Base-by-base conservation (phyloP, 2,113 vertebrate genomes). In the Phasianus colchicus region DNA sequence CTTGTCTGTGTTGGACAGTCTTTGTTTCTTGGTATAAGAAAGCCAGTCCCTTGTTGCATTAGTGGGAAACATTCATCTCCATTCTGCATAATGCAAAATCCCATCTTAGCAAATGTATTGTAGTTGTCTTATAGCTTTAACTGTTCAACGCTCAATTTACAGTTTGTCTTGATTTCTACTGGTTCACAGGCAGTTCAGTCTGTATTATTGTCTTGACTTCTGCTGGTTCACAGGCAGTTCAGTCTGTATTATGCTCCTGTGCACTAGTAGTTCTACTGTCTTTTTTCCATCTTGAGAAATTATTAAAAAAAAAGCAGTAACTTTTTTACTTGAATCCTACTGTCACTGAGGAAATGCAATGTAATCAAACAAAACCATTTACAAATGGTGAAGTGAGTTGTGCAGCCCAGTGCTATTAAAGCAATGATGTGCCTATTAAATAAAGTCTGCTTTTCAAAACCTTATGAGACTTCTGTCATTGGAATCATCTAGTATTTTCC, bases 301-400 rank as follows among this genome's bases (percentile, higher is more conserved):
- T 79, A 58, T 43, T 95, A 91, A 95, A 79, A 96, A 77, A 82
- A 95, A 89, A 92, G 93, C 92, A 96, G 93, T 83, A 90, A 92
- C 84, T 93, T 95, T 97, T 97, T 94, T 96, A 96, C 96, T 94
- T 97, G 93, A 96, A 95, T 91, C 86, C 75, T 96, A 52, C 90
- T 1, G 55, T 88, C 88, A 95, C 82, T 90, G 83, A 94, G 80
- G 92, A 97, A 93, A 88, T 84, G 71, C 93, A 94, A 92, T 89
- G 67, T 84, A 96, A 96, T 89, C 91, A 93, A 91, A 92, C n/a
- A n/a, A 91, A 95, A 71, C 78, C 92, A 93, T 93, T 92, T 92
- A 94, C 88, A 84, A 96, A 95, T 91, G 89, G 89, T 89, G 83
- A 88, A 60, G 78, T 13, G 7, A 97, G 85, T 90, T 95, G 87